Conservation (phyloP, 2,888 invertebrate species). For the Platycheirus rosarum region DNA sequence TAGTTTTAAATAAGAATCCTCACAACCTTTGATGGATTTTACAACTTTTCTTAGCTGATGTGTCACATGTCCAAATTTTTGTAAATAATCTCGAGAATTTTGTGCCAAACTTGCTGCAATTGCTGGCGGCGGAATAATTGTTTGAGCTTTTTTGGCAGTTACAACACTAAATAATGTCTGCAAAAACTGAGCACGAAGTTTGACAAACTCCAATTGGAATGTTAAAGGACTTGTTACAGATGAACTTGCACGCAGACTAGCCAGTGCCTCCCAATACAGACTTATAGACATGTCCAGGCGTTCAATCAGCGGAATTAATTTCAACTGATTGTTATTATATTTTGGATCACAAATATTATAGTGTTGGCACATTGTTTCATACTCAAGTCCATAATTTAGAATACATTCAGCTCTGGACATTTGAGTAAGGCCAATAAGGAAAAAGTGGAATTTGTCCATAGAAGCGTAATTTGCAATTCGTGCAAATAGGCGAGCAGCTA, state of each 20-base stretch:
- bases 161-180: constrained; percentile 84
- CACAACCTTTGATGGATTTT: constrained; percentile 87
- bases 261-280: constrained; percentile 87
- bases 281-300: constrained; percentile 84
- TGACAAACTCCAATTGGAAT: constrained; percentile 90
- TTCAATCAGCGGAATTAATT: constrained; percentile 83
- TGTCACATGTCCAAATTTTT: constrained; percentile 90
- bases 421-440: constrained; percentile 91
- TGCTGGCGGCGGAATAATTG: constrained; percentile 96
- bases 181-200: constrained; percentile 89
- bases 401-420: constrained; percentile 89
- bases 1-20: constrained; percentile 89
- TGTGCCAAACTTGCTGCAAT: constrained; percentile 93
- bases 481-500: constrained; percentile 87
- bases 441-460: constrained; percentile 94
- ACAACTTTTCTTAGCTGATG: constrained; percentile 90
- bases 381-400: constrained; percentile 84
- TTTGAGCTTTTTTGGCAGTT: constrained; percentile 83
- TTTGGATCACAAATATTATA: constrained; percentile 78
- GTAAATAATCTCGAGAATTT: constrained; percentile 89
- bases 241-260: constrained; percentile 83
- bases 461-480: constrained; percentile 88
- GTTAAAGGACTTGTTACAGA: constrained; percentile 82
- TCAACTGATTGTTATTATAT: constrained; percentile 75
- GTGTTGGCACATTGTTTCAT: constrained; percentile 81